Evolutionary conservation across 2,888 invertebrate species (phyloP), one percentile per base, ranked within the genome.

Genomic region (Dusona sp.): DNA sequence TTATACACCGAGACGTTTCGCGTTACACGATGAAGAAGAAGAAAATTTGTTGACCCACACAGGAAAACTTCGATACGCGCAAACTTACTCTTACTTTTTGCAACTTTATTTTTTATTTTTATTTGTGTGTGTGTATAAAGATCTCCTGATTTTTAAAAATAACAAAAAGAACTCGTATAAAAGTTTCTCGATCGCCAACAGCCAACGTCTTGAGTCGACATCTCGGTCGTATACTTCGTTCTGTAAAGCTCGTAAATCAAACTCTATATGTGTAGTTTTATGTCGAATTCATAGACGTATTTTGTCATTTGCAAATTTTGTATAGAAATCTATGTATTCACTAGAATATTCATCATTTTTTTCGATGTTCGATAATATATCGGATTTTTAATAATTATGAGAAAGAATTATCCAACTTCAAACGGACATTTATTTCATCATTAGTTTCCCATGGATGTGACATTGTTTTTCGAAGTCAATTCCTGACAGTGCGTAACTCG

Each of bases 131-230:
- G 11, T 64, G 65, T 72, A 65, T 22, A 72, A 48, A 48, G 57
- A 57, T 65, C 70, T 13, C 13, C 36, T 70, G 65, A 79, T 79
- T 72, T 38, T 67, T 8, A n/a, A 70, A 48, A 70, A 70, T 48
- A 65, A 74, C 25, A 45, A 82, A 78, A 57, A 48, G 25, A 75
- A 73, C 70, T 83, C 86, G 75, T 83, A 77, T 80, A 83, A 83
- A 86, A 86, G 79, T 86, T 86, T 86, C 33, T 67, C 77, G 79
- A 86, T 86, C 83, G 75, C 51, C 61, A 57, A 22, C 36, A 70
- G 33, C 61, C 61, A 36, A 54, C 45, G 68, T 75, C 70, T 64
- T 48, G 79, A 42, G 75, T 82, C 79, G 74, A 54, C 64, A 61
- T 79, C 74, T 79, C 80, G 42, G 48, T 74, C 78, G 65, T 36